A percentile compares a stretch with the other conserved stretches of the same genome.
phyloP scores from a whole-genome alignment of 2,888 invertebrate genomes.

The Parnassius smintheus region DNA sequence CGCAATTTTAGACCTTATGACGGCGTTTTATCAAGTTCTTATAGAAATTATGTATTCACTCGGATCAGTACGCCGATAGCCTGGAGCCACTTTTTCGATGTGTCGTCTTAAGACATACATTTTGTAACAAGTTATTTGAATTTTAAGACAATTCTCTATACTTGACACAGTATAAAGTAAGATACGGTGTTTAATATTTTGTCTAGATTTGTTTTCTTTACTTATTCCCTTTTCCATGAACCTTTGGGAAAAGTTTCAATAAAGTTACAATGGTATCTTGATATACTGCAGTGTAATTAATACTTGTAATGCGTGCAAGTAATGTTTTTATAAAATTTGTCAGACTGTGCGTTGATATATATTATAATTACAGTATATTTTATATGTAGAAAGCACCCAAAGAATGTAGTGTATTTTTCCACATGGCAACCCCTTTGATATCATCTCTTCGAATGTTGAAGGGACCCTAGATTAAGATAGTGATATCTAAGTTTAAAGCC shows the following conservation, averaged over 20 bases:
- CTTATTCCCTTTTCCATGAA: conserved; percentile 19
- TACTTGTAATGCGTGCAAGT: not conserved
- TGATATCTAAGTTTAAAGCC: conserved; percentile 19
- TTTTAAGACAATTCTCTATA: conserved; percentile 17
- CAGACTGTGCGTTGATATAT: conserved; percentile 1
- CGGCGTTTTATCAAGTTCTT: too few relatives aligned
- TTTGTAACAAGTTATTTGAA: not conserved
- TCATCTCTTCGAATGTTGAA: conserved; percentile 23
- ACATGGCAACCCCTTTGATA: conserved; percentile 53
- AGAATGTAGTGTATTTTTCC: conserved; percentile 49
- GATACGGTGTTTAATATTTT: conserved; percentile 9
- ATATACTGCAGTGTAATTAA: too few relatives aligned
- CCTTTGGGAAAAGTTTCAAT: conserved; percentile 14
- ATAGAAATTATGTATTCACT: too few relatives aligned
- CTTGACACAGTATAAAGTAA: conserved; percentile 18
- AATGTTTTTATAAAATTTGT: not conserved
- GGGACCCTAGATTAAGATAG: conserved; percentile 31
- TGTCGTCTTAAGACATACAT: conserved; percentile 5
- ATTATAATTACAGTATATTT: not conserved
- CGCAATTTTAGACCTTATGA: too few relatives aligned
- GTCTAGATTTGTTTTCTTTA: not conserved
- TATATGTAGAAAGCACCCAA: conserved; percentile 48
- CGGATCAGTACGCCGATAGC: too few relatives aligned
- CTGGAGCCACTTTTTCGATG: too few relatives aligned
- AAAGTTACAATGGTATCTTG: conserved; percentile 1